Base-by-base conservation (phyloP, 2,888 invertebrate genomes). In the Drosophila fulvimacula region DNA sequence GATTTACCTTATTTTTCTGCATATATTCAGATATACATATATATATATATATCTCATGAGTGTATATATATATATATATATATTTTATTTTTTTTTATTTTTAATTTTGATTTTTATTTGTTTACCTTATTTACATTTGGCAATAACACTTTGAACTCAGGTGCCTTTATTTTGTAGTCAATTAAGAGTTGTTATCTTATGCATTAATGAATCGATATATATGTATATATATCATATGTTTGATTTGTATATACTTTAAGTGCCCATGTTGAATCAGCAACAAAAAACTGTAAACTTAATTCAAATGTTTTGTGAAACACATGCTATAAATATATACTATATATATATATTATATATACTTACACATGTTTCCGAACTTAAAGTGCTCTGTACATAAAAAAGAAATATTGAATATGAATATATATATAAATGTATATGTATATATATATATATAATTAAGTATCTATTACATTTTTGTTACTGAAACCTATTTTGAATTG, bases 101-200 rank as follows among this genome's bases (percentile, higher is more conserved):
- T 69, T 68, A 62, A 67, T 19, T 39, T 48, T 30, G 5, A 44
- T 56, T 52, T 44, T 64, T 52, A 59, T 63, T 49, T 68, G 38
- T 58, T 76, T 72, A 73, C 63, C 58, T 79, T 73, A 76, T 70
- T 68, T 81, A 81, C 63, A 80, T 79, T 79, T 82, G 82, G 82
- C 82, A 85, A 81, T 73, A 85, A 88, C 83, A 83, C 74, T 82
- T 86, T 86, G 83, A 91, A 91, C 91, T 91, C 91, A 91, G 91
- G 91, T 91, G 91, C 91, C 91, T 91, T 90, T 82, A 82, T 82
- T 89, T 90, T 73, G 76, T 91, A 91, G 91, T 90, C 90, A 90
- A 76, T 86, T 91, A 91, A 90, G 88, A 64, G 83, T 86, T 91
- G 89, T 90, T 90, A 89, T 86, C 76, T 86, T 86, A 86, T 84